A percentile compares a stretch with the other conserved stretches of the same genome.
Evolutionary conservation across 2,888 invertebrate genomes (phyloP).

Genomic region (Tribolium freemani): DNA sequence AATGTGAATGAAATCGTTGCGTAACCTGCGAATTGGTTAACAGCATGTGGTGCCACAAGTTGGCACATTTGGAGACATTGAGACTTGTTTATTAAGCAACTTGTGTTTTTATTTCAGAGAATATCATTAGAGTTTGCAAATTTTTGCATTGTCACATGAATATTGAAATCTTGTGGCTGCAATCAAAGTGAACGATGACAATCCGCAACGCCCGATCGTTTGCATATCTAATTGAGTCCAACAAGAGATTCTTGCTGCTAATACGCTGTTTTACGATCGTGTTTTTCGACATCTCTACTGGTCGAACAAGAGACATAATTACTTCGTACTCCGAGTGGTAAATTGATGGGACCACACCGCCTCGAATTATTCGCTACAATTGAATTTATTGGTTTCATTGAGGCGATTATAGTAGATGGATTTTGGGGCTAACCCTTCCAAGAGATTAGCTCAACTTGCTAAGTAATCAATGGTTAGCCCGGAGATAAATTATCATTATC

Average conservation of each 20-base stretch:
- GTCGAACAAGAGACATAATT: slow-evolving; percentile 19
- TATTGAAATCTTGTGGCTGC: background rate
- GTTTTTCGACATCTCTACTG: slow-evolving; percentile 20
- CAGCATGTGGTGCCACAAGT: background rate
- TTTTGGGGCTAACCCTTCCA: slow-evolving; percentile 8
- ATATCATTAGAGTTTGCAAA: background rate
- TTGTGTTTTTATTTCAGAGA: background rate
- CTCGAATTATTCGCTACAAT: slow-evolving; percentile 6
- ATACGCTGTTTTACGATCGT: slow-evolving; percentile 17
- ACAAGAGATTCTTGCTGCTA: slow-evolving; percentile 18
- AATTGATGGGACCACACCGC: slow-evolving; percentile 29
- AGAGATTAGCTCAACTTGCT: slow-evolving; percentile 18
- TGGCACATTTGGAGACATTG: background rate
- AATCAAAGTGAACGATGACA: slow-evolving; percentile 27
- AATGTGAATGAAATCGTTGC: slow-evolving; percentile 30
- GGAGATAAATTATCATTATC: slow-evolving; percentile 23
- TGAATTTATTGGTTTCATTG: slow-evolving; percentile 21
- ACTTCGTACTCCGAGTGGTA: background rate
- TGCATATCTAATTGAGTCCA: slow-evolving; percentile 26
- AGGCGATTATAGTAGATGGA: background rate
- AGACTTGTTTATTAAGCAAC: background rate
- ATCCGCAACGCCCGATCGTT: slow-evolving; percentile 25
- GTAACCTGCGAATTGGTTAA: background rate
- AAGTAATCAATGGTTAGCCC: slow-evolving; percentile 23
- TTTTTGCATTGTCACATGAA: background rate